Conservation (phyloP, 2,888 invertebrate genomes). For the Nemotelus pantherinus region DNA sequence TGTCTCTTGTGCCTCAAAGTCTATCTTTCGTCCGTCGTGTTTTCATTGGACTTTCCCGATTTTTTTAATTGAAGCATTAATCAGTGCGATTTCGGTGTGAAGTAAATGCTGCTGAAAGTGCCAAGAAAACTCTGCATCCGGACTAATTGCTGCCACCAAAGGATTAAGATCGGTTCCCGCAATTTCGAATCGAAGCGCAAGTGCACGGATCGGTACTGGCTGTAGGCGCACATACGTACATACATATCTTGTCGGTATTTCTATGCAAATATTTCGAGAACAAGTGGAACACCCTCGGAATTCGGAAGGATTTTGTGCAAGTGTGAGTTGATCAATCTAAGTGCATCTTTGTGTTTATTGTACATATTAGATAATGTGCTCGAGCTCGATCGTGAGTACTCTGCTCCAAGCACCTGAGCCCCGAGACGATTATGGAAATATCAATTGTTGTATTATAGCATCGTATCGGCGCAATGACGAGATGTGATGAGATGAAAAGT, state of each 20-base stretch:
- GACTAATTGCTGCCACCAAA: too few relatives aligned
- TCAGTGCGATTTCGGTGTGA: slow-evolving; percentile 24
- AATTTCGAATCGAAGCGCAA: too few relatives aligned
- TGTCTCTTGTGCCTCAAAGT: not conserved
- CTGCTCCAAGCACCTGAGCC: not conserved
- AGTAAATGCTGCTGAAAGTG: not conserved
- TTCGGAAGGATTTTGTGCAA: slow-evolving; percentile 19
- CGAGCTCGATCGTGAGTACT: slow-evolving; percentile 2
- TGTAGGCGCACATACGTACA: too few relatives aligned
- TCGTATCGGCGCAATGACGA: slow-evolving; percentile 19
- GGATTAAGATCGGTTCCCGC: too few relatives aligned
- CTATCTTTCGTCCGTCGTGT: slow-evolving; percentile 8
- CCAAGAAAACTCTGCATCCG: too few relatives aligned
- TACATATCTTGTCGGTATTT: too few relatives aligned
- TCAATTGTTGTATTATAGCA: slow-evolving; percentile 7
- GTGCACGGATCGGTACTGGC: too few relatives aligned
- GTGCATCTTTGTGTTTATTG: slow-evolving; percentile 21
- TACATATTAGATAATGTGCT: slow-evolving; percentile 21
- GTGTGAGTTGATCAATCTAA: slow-evolving; percentile 14
- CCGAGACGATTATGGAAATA: slow-evolving; percentile 25
- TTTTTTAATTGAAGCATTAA: slow-evolving; percentile 6
- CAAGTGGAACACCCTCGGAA: not conserved
- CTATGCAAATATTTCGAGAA: not conserved
- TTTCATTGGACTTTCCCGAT: not conserved
- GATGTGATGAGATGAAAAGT: slow-evolving; percentile 36